phyloP scores from a whole-genome alignment of 2,888 invertebrate genomes.

The Synergus umbraculus region DNA sequence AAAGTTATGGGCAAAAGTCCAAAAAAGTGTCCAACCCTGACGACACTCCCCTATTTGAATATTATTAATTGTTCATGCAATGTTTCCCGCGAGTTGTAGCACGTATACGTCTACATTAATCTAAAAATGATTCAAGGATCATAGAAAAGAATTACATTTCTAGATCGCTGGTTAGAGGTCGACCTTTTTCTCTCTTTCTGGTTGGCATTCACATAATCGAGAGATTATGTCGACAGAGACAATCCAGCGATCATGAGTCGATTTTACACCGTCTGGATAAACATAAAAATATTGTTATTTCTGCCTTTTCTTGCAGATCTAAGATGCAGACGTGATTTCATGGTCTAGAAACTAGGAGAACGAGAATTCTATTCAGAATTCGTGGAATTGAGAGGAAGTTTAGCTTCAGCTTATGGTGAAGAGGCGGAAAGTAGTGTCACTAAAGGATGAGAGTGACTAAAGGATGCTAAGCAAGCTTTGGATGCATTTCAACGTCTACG shows the following conservation, averaged over 20 bases:
- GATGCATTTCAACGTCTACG: constrained; percentile 25
- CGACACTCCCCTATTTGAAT: background rate
- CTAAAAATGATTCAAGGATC: background rate
- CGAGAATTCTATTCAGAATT: constrained; percentile 15
- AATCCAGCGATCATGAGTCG: background rate
- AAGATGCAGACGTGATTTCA: background rate
- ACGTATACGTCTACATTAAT: background rate
- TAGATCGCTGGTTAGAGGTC: constrained; percentile 7
- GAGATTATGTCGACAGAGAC: background rate
- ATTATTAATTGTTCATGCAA: background rate
- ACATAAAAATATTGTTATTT: background rate
- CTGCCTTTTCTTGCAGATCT: background rate
- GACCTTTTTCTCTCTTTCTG: constrained; percentile 2
- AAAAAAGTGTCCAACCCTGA: too few relatives aligned
- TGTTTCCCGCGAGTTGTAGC: too few relatives aligned
- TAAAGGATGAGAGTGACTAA: background rate
- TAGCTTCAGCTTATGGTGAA: background rate
- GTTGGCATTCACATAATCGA: background rate
- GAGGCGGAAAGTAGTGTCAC: constrained; percentile 6
- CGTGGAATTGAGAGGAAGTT: constrained; percentile 19
- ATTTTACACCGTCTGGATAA: background rate
- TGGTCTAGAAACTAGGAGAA: constrained; percentile 4
- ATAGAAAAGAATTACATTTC: background rate
- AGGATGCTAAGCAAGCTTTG: background rate
- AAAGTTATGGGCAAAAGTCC: too few relatives aligned